Percentiles rank a stretch among this genome's conserved stretches.
phyloP scores from a whole-genome alignment of 2,113 vertebrate species.

The Alectura lathami region DNA sequence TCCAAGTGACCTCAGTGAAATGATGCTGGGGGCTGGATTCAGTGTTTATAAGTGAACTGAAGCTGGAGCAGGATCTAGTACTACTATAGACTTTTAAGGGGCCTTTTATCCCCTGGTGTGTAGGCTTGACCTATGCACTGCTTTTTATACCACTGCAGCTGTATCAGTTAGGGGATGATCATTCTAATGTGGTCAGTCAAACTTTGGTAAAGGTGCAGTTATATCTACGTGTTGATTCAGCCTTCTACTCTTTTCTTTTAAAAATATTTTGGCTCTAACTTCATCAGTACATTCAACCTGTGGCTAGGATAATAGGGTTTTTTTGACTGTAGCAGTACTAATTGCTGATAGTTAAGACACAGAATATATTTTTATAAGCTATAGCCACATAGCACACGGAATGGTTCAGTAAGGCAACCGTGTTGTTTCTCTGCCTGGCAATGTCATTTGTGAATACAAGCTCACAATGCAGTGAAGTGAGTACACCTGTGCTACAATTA shows the following conservation, averaged over 20 bases:
- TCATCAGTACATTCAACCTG: background rate
- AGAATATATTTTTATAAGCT: background rate
- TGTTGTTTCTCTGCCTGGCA: background rate
- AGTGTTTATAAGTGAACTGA: background rate
- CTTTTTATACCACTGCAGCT: background rate
- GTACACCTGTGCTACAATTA: background rate
- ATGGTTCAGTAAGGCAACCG: background rate
- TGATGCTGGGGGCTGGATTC: background rate
- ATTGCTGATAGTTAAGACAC: background rate
- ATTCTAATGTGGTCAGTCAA: background rate
- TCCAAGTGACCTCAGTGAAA: conserved; percentile 6
- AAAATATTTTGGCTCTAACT: background rate
- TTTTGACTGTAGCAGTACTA: background rate
- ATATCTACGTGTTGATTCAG: background rate
- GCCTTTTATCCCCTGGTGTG: background rate
- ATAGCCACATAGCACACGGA: background rate
- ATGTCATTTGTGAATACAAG: background rate
- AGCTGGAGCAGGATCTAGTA: background rate
- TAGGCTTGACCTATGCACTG: background rate
- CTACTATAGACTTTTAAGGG: background rate
- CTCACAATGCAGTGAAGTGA: background rate
- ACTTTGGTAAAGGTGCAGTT: background rate
- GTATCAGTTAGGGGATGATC: background rate
- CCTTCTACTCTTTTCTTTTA: background rate
- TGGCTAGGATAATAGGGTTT: background rate